Percentiles rank a stretch among this genome's conserved stretches.
Conservation (phyloP, 1,140 invertebrate genomes). For the Maconellicoccus hirsutus region DNA sequence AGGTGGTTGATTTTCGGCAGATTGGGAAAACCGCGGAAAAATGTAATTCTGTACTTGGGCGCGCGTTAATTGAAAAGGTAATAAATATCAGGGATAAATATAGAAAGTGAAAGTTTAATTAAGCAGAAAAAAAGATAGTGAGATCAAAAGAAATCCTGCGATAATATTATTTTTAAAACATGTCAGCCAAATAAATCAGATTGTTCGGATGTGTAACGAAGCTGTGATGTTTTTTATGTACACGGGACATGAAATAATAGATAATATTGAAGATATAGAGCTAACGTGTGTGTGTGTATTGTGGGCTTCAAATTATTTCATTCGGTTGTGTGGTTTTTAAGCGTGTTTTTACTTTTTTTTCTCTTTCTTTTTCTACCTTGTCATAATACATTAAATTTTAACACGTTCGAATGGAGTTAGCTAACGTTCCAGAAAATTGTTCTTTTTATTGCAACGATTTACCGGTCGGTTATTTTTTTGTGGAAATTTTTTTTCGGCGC, state of each 20-base stretch:
- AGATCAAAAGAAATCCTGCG: neutral
- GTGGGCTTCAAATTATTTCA: neutral
- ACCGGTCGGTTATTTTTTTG: neutral
- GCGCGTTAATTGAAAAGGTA: too few species aligned
- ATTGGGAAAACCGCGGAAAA: too few species aligned
- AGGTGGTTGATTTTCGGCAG: too few species aligned
- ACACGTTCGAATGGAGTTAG: neutral
- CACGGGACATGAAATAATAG: neutral
- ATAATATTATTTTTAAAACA: slow-evolving; percentile 5
- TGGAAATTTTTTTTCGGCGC: too few species aligned
- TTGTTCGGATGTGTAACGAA: slow-evolving; percentile 8
- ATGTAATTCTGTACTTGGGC: too few species aligned
- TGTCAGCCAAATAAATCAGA: slow-evolving; percentile 8
- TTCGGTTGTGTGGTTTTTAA: neutral
- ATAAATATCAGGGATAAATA: neutral
- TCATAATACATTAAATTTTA: slow-evolving; percentile 6
- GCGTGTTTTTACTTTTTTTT: neutral
- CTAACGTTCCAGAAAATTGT: neutral
- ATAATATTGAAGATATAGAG: slow-evolving; percentile 6
- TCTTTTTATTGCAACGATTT: neutral
- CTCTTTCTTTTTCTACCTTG: neutral
- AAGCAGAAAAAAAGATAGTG: neutral
- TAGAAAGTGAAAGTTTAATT: neutral
- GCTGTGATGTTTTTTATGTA: neutral
- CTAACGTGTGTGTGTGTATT: neutral